Percentiles rank a stretch among this genome's conserved stretches.
These are phyloP conservation scores for Exephanes ischioxanthus DNA, from an alignment of 2,888 invertebrate genomes.

Conservation along the genomic window DNA sequence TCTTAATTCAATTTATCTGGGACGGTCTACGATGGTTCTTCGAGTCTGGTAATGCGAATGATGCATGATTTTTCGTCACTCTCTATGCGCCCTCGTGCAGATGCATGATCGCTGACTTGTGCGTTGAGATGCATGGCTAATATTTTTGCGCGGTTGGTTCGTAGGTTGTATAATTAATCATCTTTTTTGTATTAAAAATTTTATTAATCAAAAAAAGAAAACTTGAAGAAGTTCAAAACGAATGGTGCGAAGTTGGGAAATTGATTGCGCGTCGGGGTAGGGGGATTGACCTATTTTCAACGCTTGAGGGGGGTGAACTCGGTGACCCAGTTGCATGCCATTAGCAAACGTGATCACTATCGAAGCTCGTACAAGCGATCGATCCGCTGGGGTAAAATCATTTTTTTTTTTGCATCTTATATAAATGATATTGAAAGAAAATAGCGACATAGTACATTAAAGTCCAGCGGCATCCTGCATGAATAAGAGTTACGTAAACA, in stretches of 20 bases:
- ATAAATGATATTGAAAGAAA: slow-evolving; percentile 6
- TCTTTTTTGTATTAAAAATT: neutral
- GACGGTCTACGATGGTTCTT: slow-evolving; percentile 77
- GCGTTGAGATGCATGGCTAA: slow-evolving; percentile 34
- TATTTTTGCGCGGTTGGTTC: neutral
- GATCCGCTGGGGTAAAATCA: slow-evolving; percentile 27
- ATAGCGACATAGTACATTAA: slow-evolving; percentile 8
- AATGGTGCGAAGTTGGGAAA: slow-evolving; percentile 27
- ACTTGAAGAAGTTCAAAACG: slow-evolving; percentile 40
- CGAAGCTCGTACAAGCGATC: slow-evolving; percentile 46
- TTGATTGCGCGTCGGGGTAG: slow-evolving; percentile 64
- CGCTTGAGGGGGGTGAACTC: slow-evolving; percentile 43
- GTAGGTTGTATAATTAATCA: neutral
- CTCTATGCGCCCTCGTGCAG: slow-evolving; percentile 15
- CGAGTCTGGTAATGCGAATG: slow-evolving; percentile 16
- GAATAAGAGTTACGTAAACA: slow-evolving; percentile 34
- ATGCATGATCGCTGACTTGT: slow-evolving; percentile 29
- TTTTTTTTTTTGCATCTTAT: slow-evolving; percentile 14
- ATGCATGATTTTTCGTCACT: slow-evolving; percentile 24
- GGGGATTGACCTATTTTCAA: slow-evolving; percentile 59
- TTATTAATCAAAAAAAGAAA: slow-evolving; percentile 33
- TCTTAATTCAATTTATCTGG: slow-evolving; percentile 74
- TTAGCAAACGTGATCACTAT: slow-evolving; percentile 64
- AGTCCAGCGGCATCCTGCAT: slow-evolving; percentile 44
- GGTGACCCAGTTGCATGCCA: slow-evolving; percentile 77